Percentiles rank a stretch among this genome's conserved stretches.
Evolutionary conservation across 2,113 vertebrate genomes (phyloP).

Genomic region (Syngnathus typhle): DNA sequence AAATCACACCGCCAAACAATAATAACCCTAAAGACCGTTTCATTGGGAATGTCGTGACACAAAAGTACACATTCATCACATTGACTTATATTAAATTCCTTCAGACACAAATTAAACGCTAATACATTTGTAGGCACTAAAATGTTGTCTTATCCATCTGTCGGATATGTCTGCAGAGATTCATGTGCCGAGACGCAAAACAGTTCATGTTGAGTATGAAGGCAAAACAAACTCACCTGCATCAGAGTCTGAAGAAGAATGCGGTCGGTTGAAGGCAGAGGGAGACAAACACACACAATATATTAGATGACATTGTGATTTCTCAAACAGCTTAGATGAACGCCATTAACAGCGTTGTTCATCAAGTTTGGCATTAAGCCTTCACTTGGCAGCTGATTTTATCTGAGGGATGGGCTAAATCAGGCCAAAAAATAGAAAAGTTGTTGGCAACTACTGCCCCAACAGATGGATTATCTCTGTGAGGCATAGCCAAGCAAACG

Average conservation of each 20-base stretch:
- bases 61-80: slow-evolving; percentile 1
- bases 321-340: background rate
- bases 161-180: background rate
- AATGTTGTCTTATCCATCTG: background rate
- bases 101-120: background rate
- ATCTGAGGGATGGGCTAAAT: slow-evolving; percentile 1
- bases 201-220: background rate
- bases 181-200: background rate
- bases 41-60: background rate
- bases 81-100: background rate
- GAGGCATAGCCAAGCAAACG: slow-evolving; percentile 8
- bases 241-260: slow-evolving; percentile 63
- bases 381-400: slow-evolving; percentile 5
- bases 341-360: background rate
- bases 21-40: background rate
- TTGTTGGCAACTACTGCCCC: slow-evolving; percentile 30
- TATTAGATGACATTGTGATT: background rate
- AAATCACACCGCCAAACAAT: background rate
- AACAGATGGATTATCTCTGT: slow-evolving; percentile 49
- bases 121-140: background rate
- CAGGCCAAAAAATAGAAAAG: slow-evolving; percentile 22
- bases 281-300: slow-evolving; percentile 3
- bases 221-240: slow-evolving; percentile 61
- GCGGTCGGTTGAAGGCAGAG: background rate
- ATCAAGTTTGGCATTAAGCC: slow-evolving; percentile 22